Evolutionary conservation across 2,888 invertebrate species (phyloP).

Genomic region (Lycocerus yunnanus): DNA sequence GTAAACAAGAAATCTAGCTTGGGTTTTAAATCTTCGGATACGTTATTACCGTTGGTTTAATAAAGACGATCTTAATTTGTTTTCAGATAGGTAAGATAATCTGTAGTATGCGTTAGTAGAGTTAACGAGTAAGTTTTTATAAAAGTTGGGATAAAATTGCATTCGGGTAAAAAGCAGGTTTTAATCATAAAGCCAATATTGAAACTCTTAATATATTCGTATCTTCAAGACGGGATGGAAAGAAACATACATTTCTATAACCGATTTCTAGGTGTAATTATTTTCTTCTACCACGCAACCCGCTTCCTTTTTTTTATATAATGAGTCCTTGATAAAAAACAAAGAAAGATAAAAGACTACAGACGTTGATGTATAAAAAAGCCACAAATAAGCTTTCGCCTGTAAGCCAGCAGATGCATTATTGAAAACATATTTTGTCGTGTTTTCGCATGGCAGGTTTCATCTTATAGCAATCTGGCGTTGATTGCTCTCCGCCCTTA

Average conservation of each 20-base stretch:
- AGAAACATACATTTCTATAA: constrained; percentile 21
- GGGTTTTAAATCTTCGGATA: too few relatives aligned
- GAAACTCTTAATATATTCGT: constrained; percentile 19
- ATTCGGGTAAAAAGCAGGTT: background rate
- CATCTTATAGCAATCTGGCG: constrained; percentile 50
- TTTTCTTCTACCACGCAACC: constrained; percentile 13
- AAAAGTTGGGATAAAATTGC: background rate
- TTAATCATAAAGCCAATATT: constrained; percentile 13
- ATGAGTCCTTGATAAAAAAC: constrained; percentile 28
- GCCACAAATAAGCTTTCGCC: constrained; percentile 45
- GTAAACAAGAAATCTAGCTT: too few relatives aligned
- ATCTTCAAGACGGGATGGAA: constrained; percentile 11
- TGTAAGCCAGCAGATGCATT: constrained; percentile 47
- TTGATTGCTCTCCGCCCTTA: constrained; percentile 45
- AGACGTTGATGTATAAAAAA: constrained; percentile 37
- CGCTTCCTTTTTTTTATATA: constrained; percentile 26
- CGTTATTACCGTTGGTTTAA: background rate
- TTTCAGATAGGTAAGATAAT: background rate
- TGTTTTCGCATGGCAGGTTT: constrained; percentile 46
- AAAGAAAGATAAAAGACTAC: constrained; percentile 28
- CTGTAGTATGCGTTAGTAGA: background rate
- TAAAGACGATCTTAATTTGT: background rate
- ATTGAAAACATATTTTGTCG: constrained; percentile 51
- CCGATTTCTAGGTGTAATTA: constrained; percentile 24
- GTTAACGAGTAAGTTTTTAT: background rate